Evolutionary conservation across 2,797 vertebrate genomes (phyloP), one percentile per base, ranked within the genome.

Genomic region (Hyperoplus immaculatus): DNA sequence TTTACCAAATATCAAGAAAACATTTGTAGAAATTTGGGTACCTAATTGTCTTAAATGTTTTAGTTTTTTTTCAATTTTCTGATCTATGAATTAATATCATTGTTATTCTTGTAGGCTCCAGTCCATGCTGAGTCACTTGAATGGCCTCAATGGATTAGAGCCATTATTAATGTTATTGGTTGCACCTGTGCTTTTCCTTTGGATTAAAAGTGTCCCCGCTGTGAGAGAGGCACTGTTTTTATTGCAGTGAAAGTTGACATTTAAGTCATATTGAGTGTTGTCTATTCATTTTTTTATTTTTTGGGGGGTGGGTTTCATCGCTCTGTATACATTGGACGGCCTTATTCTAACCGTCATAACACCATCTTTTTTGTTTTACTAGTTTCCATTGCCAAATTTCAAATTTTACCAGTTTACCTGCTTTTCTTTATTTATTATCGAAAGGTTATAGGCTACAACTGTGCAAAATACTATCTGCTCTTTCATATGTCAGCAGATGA

Each of bases 401-500:
- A 56, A 41, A 69, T 82, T 72, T 69, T 45, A 63, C 77, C n/a
- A 49, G 59, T 69, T 77, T 63, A 72, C 51, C 39, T 72, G 69
- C 43, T 71, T 82, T 67, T 80, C 62, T 78, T 75, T 13, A 54
- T 78, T 75, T 75, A 50, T 67, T 36, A 72, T 82, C 29, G 15
- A 84, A 83, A 84, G 62, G 69, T 84, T 81, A 75, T 61, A 29
- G 29, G 29, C 29, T 29, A 58, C 76, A 85, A 54, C 69, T 16
- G 46, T 78, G 70, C 85, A 80, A 85, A 83, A 82, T 41, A 60
- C 70, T 60, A 41, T 66, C 53, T 29, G 29, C 59, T 74, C 72
- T 77, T 69, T 86, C 74, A 90, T 88, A 87, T 86, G 84, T 89
- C 90, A 91, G 29, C 29, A 45, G 87, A 82, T 65, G 72, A 85